Base-by-base conservation (phyloP, 2,888 invertebrate species). In the Rhagonycha lutea region DNA sequence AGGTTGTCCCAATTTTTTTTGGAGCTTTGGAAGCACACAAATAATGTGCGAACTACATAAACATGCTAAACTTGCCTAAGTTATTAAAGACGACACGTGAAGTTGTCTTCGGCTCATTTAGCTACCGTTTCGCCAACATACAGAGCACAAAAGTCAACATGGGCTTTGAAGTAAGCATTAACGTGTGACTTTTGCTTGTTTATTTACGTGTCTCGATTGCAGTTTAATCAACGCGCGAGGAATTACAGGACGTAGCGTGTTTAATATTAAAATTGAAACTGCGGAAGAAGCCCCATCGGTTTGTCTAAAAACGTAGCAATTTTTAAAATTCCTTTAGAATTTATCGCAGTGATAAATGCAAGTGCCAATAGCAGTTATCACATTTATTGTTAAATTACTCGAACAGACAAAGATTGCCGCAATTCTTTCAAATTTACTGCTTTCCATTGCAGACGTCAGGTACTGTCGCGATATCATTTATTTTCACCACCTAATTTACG, bases 291-390 rank as follows among this genome's bases (percentile, higher is more conserved):
- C 32, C 4, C 12, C 5, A 26, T 2, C 24, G 4, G 26, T 7
- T 32, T n/a, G 32, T n/a, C 12, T 5, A 5, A 32, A n/a, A 32
- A 5, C 32, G 32, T 12, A 12, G 4, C 32, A 12, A 32, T 12
- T 32, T 32, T 32, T 12, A 32, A 32, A 32, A 32, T 32, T n/a
- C 47, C n/a, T 47, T 47, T 47, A 47, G 47, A n/a, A n/a, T 47
- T 47, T 47, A 80, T 81, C 80, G 75, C 78, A 72, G 78, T 84
- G 85, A 85, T 81, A 83, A 85, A 85, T 84, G 84, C 80, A 80
- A 82, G 82, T 82, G 85, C 82, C 85, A 82, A 85, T 85, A 83
- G 78, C 84, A 84, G 83, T 80, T 78, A 82, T 82, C 82, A 79
- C 82, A 80, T 23, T 26, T 24, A 65, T 65, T 65, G 63, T 65